These are phyloP conservation scores for Hyphantria cunea DNA, from an alignment of 1,140 invertebrate species.

Conservation along the genomic window DNA sequence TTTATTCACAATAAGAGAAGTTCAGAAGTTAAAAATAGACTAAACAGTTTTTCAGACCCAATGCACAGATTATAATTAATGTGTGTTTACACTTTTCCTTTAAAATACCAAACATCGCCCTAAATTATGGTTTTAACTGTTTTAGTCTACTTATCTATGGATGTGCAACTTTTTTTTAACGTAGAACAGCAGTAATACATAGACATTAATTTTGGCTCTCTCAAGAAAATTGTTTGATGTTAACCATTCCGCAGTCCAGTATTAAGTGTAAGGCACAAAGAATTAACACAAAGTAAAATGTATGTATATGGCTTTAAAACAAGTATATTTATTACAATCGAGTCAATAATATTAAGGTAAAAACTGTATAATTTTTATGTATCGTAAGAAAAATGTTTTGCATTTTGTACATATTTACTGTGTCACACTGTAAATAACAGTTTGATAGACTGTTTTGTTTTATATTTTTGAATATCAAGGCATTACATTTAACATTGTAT, in stretches of 20 bases:
- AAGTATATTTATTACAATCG: constrained; percentile 73
- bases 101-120: too few relatives aligned
- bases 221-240: constrained; percentile 25
- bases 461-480: constrained; percentile 10
- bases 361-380: constrained; percentile 53
- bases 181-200: not conserved
- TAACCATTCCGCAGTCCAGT: constrained; percentile 64
- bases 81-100: too few relatives aligned
- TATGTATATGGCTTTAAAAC: constrained; percentile 72
- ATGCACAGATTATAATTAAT: too few relatives aligned
- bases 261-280: constrained; percentile 44
- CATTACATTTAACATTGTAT: constrained; percentile 1
- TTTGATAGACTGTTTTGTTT: constrained; percentile 15
- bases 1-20: not conserved
- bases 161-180: not conserved
- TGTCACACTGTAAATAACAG: constrained; percentile 32
- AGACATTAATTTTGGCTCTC: not conserved
- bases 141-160: not conserved
- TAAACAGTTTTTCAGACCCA: too few relatives aligned
- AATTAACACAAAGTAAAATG: constrained; percentile 44
- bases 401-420: constrained; percentile 50
- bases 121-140: too few relatives aligned
- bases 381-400: constrained; percentile 41
- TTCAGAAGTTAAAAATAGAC: too few relatives aligned
- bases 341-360: constrained; percentile 78